Base-by-base conservation (phyloP, 2,113 vertebrate species). In the Oreochromis niloticus region DNA sequence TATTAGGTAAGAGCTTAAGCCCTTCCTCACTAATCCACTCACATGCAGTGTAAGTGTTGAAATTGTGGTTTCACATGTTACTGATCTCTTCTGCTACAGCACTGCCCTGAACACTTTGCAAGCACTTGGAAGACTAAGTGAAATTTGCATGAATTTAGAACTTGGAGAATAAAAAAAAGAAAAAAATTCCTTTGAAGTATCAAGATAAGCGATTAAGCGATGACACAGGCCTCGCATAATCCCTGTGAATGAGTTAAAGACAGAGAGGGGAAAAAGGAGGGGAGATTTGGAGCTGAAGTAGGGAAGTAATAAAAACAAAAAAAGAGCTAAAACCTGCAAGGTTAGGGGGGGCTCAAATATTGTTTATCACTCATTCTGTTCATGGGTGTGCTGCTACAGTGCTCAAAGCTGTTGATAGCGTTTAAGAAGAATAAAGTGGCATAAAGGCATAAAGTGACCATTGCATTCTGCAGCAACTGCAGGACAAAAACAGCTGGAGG, bases 1-100 rank as follows among this genome's bases (percentile, higher is more conserved):
- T 82, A 85, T 88, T 89, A 89, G 88, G 55, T 92, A 89, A 93
- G 84, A 89, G 86, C 63, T 83, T 88, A 92, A 94, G 57, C 88
- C 80, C 80, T 80, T 88, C 91, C 52, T 73, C 41, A 2, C 24
- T 90, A 93, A 93, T 92, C 89, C 85, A 80, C 84, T 91, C 63
- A 81, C 86, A 91, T 36, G 80, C 85, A 81, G 59, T 87, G 41
- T n/a, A 78, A 83, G 82, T 83, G 87, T 34, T 86, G 39, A 89
- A 89, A 88, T 50, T 66, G 79, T 80, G 24, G 80, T 9, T 32
- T 54, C 54, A 17, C 46, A 19, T 7, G 24, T 41, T 16, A 87
- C 89, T 6, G n/a, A 6, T 27, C 27, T n/a, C 34, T 17, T 61
- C 32, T 16, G 36, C 80, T 24, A 61, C 59, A 50, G 61, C 16